phyloP scores from a whole-genome alignment of 2,797 vertebrate species.

The Gymnoscopelus microlampas region DNA sequence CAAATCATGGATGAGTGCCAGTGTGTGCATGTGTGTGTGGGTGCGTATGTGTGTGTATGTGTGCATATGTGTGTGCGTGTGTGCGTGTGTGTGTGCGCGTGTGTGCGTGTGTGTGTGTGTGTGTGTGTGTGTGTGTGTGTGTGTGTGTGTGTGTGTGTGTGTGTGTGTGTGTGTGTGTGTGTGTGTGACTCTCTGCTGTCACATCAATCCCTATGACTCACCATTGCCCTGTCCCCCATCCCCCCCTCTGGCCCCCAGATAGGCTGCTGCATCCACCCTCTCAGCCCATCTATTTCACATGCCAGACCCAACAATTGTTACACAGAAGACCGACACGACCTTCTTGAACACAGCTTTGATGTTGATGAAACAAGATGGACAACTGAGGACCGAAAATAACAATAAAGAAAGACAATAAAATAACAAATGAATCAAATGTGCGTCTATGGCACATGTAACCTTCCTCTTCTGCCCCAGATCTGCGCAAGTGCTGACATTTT shows the following conservation, averaged over 20 bases:
- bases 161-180: constrained; percentile 13
- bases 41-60: no score
- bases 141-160: constrained; percentile 14
- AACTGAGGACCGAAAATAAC: constrained; percentile 29
- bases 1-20: no score
- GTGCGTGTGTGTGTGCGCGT: no score
- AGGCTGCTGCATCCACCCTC: background rate
- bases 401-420: no score
- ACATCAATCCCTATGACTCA: constrained; percentile 41
- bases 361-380: constrained; percentile 61
- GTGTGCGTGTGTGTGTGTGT: background rate
- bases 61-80: no score
- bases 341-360: constrained; percentile 44
- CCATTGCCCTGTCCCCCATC: background rate
- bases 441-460: no score
- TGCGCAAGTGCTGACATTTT: no score
- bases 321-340: constrained; percentile 34
- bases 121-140: constrained; percentile 6
- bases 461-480: no score
- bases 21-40: no score
- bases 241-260: no score
- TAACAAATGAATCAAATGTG: no score
- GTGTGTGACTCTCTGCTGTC: constrained; percentile 19
- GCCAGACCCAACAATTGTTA: constrained; percentile 40
- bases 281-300: constrained; percentile 54